These are phyloP conservation scores for Meta bourneti DNA, from an alignment of 2,888 invertebrate species.

Conservation along the genomic window DNA sequence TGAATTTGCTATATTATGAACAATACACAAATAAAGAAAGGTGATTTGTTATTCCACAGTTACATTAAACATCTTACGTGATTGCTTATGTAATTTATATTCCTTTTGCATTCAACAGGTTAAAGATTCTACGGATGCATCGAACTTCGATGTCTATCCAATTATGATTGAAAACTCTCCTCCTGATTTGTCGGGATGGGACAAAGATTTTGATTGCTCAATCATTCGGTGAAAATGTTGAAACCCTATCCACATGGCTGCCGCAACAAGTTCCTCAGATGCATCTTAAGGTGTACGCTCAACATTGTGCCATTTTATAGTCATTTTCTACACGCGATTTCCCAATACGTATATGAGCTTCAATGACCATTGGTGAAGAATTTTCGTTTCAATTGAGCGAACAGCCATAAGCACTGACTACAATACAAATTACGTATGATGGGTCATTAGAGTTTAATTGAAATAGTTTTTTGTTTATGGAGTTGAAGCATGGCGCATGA, in stretches of 20 bases:
- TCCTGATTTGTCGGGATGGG: constrained; percentile 95
- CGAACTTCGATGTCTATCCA: constrained; percentile 94
- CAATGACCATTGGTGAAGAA: too few species aligned
- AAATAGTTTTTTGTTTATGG: too few species aligned
- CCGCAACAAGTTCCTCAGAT: constrained; percentile 11
- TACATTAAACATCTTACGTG: background rate
- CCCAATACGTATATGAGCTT: too few species aligned
- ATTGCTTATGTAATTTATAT: too few species aligned
- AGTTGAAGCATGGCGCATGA: too few species aligned
- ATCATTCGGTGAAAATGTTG: constrained; percentile 34
- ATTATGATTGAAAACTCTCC: constrained; percentile 90
- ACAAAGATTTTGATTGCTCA: constrained; percentile 85
- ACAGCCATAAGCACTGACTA: too few species aligned
- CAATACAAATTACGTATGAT: too few species aligned
- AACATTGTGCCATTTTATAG: background rate
- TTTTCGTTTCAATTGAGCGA: too few species aligned
- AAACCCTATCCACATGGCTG: background rate
- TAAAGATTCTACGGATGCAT: constrained; percentile 87
- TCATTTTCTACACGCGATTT: background rate
- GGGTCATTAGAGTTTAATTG: too few species aligned
- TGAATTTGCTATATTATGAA: too few species aligned
- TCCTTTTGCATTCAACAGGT: constrained; percentile 81
- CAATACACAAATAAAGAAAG: too few species aligned
- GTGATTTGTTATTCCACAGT: background rate
- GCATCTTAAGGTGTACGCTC: background rate